phyloP scores from a whole-genome alignment of 2,113 vertebrate species.

The Calidris pygmaea region DNA sequence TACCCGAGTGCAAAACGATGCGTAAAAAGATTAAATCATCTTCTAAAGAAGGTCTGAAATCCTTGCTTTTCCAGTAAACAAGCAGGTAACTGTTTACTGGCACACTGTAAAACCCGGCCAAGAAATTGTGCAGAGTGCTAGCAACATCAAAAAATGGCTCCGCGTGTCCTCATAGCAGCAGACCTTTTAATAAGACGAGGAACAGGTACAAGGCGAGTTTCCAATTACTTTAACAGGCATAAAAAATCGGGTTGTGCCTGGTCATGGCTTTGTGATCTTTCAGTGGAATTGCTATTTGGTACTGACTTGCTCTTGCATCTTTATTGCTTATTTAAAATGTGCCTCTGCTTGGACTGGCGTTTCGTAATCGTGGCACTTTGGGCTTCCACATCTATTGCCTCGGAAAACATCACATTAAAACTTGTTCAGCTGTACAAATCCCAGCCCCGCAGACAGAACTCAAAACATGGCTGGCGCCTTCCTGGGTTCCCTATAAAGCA shows the following conservation, averaged over 20 bases:
- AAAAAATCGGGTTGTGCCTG: not conserved
- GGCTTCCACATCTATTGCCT: not conserved
- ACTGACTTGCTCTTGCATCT: constrained; percentile 2
- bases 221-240: constrained; percentile 22
- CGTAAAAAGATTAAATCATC: not conserved
- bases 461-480: not conserved
- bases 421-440: constrained; percentile 55
- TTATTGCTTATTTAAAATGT: constrained; percentile 50
- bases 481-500: not conserved
- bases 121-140: constrained; percentile 7
- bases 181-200: constrained; percentile 1
- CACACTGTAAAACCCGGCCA: not conserved
- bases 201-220: not conserved
- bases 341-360: not conserved
- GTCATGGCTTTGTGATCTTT: not conserved
- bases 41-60: not conserved
- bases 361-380: not conserved
- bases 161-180: not conserved
- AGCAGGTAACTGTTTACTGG: constrained; percentile 9
- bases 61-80: constrained; percentile 27
- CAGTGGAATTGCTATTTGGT: not conserved
- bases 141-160: not conserved
- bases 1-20: not conserved
- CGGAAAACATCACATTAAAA: constrained; percentile 25
- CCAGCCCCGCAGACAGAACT: constrained; percentile 4